phyloP scores from a whole-genome alignment of 2,797 vertebrate species.

The Pogoniulus pusillus region DNA sequence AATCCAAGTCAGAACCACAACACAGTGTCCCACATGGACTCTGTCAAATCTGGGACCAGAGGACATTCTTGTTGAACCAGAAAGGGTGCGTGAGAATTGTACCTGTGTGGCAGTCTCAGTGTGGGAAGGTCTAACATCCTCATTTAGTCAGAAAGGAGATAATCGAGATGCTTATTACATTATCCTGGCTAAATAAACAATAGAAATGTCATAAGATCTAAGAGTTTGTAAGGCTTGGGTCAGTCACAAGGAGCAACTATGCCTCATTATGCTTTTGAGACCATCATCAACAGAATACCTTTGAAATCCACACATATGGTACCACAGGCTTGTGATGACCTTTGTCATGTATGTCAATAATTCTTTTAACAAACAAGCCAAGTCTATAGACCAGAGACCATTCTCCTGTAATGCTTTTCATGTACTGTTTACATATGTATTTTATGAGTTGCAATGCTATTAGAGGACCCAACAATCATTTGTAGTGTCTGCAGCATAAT shows the following conservation, averaged over 20 bases:
- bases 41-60: neutral
- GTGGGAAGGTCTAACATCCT: rapidly evolving
- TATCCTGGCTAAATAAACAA: neutral
- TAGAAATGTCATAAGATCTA: too few relatives aligned
- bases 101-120: rapidly evolving
- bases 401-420: slow-evolving; percentile 53
- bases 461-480: slow-evolving; percentile 68
- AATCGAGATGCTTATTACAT: neutral
- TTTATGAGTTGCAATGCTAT: slow-evolving; percentile 70
- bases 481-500: slow-evolving; percentile 64
- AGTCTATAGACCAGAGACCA: slow-evolving; percentile 40
- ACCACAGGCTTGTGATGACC: neutral
- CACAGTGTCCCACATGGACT: rapidly evolving
- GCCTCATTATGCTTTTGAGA: neutral
- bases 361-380: slow-evolving; percentile 50
- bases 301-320: neutral
- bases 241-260: neutral
- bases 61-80: rapidly evolving
- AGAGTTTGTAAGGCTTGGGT: neutral
- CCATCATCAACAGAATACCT: neutral
- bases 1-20: neutral
- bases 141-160: neutral
- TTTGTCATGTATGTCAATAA: slow-evolving; percentile 3
- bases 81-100: neutral
- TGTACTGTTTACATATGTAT: slow-evolving; percentile 64